phyloP scores from a whole-genome alignment of 2,797 vertebrate genomes.

The Selene dorsalis region DNA sequence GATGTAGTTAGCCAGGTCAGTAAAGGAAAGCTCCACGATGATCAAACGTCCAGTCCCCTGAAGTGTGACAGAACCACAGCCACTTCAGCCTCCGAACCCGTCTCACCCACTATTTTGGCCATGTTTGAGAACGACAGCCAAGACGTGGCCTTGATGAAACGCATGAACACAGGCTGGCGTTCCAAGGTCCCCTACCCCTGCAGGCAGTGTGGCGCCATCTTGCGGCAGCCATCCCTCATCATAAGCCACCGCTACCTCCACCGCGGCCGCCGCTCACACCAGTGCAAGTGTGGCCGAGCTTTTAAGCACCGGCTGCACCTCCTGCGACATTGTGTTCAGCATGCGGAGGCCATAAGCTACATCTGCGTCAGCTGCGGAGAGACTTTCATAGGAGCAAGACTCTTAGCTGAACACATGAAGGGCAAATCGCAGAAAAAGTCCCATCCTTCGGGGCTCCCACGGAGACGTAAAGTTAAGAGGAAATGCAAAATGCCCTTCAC shows the following conservation, averaged over 20 bases:
- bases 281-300: conserved; percentile 83
- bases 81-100: not conserved
- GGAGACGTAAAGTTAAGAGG: conserved; percentile 41
- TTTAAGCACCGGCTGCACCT: conserved; percentile 84
- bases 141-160: conserved; percentile 53
- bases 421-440: conserved; percentile 32
- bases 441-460: not conserved
- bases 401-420: conserved; percentile 77
- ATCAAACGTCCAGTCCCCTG: conserved; percentile 4
- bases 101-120: conserved; percentile 58
- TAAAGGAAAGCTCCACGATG: conserved; percentile 37
- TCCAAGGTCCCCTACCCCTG: conserved; percentile 77
- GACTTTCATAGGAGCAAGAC: conserved; percentile 83
- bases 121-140: conserved; percentile 68
- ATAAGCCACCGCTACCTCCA: conserved; percentile 86
- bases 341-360: conserved; percentile 83
- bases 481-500: conserved; percentile 76
- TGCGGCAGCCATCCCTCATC: conserved; percentile 78
- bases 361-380: conserved; percentile 85
- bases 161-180: conserved; percentile 75
- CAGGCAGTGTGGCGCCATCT: conserved; percentile 83
- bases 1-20: conserved; percentile 23
- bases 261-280: conserved; percentile 74
- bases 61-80: conserved; percentile 9
- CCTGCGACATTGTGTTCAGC: conserved; percentile 85